Evolutionary conservation across 1,140 invertebrate species (phyloP), one percentile per base, ranked within the genome.

Genomic region (Musca vetustissima): DNA sequence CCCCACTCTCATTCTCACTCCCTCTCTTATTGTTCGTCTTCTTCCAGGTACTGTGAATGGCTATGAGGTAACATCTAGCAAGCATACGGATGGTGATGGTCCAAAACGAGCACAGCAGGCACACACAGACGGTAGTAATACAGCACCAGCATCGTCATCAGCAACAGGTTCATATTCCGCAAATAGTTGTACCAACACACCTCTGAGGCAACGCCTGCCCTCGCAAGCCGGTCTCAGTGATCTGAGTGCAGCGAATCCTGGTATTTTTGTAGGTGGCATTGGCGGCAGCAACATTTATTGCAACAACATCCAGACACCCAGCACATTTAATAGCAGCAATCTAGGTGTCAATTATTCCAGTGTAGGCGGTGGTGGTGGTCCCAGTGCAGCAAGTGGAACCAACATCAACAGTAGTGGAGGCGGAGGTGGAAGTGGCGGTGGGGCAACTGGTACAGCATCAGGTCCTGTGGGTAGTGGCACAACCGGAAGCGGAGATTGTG

Each of bases 101-200:
- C 1, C 19, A 49, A 25, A 64, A 22, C 36, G 48, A 49, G 19
- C 32, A 32, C 64, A 61, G 67, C 57, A 36, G 28, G 36, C 36
- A 32, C 57, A 61, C 28, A 61, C 17, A 28, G 28, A 61, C 9
- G 57, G 28, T 19, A 36, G 17, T 14, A 48, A 43, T 8, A 13
- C 36, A 43, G 7, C 36, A 32, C 4, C 28, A 9, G 3, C 28
- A 9, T 32, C 28, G 28, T 52, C 73, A 76, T 32, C 73, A 77
- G 74, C 76, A 76, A 8, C 77, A 73, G 57, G 76, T 72, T 55
- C 78, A 75, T 75, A 78, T 75, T 69, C 74, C 78, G 69, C 69
- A 78, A 43, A 75, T 78, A 53, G 67, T 77, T 59, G 71, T 71
- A 64, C 76, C 73, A 53, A 15, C 47, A 24, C 66, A 64, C 55